These are phyloP conservation scores for Musca domestica DNA, from an alignment of 1,140 invertebrate genomes.

Conservation along the genomic window DNA sequence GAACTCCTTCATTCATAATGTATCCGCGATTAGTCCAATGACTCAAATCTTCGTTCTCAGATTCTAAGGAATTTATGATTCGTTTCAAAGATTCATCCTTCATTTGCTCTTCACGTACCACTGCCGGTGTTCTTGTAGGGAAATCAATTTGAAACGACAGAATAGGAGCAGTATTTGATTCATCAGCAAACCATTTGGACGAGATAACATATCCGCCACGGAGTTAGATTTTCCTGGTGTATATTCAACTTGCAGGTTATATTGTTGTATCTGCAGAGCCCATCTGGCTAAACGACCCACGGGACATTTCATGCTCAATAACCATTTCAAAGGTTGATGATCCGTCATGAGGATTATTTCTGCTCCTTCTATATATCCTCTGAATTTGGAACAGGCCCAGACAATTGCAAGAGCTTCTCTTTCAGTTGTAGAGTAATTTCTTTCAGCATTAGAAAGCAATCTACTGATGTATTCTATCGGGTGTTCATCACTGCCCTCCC, in stretches of 20 bases:
- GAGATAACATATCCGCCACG: too few relatives aligned
- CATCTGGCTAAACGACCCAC: conserved; percentile 53
- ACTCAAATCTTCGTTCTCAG: conserved; percentile 1
- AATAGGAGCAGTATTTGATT: too few relatives aligned
- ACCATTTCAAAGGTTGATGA: conserved; percentile 57
- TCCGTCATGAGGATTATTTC: conserved; percentile 54
- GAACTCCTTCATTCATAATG: too few relatives aligned
- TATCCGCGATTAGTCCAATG: conserved; percentile 28
- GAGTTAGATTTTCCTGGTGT: too few relatives aligned
- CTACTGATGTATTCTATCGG: too few relatives aligned
- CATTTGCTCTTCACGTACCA: conserved; percentile 27
- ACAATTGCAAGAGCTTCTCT: conserved; percentile 57
- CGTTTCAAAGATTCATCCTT: conserved; percentile 12
- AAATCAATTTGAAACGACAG: too few relatives aligned
- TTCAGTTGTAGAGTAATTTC: conserved; percentile 35
- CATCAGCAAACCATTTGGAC: too few relatives aligned
- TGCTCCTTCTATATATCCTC: conserved; percentile 54
- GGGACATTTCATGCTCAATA: conserved; percentile 53
- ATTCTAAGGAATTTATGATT: conserved; percentile 19
- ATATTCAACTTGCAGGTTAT: conserved; percentile 35
- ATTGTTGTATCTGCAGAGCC: conserved; percentile 54
- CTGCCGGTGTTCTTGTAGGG: conserved; percentile 12
- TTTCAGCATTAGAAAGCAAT: conserved; percentile 33
- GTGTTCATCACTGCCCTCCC: too few relatives aligned
- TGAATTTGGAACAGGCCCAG: conserved; percentile 43